Conservation (phyloP, 2,797 vertebrate genomes). For the Natrix natrix region DNA sequence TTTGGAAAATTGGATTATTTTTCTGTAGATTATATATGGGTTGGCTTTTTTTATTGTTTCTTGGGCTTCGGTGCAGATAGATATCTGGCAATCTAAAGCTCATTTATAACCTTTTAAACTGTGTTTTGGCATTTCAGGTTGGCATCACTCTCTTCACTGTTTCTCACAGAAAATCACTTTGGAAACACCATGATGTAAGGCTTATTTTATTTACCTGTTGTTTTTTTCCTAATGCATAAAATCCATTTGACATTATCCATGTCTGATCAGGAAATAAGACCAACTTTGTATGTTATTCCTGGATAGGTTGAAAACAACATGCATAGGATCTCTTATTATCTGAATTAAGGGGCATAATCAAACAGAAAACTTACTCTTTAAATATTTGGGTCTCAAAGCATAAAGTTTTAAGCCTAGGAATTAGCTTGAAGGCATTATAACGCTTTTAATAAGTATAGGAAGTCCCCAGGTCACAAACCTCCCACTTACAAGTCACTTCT, state of each 20-base stretch:
- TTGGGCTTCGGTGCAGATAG: not conserved
- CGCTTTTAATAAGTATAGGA: not conserved
- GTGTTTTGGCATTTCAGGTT: constrained; percentile 75
- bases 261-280: not conserved
- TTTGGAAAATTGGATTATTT: not conserved
- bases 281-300: not conserved
- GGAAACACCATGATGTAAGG: constrained; percentile 91
- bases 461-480: not conserved
- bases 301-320: not conserved
- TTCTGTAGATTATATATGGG: not conserved
- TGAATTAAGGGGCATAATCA: not conserved
- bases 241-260: not conserved
- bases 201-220: constrained; percentile 15
- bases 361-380: not conserved
- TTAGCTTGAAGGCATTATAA: not conserved
- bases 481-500: too few species aligned
- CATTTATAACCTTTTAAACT: not conserved
- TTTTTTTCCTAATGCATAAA: not conserved
- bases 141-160: constrained; percentile 97
- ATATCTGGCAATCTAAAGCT: not conserved
- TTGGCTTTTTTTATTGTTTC: not conserved
- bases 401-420: not conserved
- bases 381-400: not conserved
- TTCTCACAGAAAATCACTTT: constrained; percentile 96
- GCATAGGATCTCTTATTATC: not conserved